A percentile compares a stretch with the other conserved stretches of the same genome.
Evolutionary conservation across 92 coral and sea anemone genomes (phyloP).

Genomic region (Zoanthus solanderi): DNA sequence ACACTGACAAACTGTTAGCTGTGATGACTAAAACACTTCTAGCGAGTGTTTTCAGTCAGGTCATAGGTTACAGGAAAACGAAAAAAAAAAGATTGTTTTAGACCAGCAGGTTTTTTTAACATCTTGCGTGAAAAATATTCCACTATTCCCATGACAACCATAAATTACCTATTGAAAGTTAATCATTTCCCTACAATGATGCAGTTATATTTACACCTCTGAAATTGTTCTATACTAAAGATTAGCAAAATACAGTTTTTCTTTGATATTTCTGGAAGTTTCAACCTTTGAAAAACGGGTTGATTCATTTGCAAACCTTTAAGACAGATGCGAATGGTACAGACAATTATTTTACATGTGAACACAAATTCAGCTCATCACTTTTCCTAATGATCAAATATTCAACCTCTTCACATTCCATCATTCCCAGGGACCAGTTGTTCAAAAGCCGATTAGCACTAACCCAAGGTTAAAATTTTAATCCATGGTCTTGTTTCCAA

Average conservation of each 20-base stretch:
- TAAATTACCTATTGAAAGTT: neutral
- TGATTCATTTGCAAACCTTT: neutral
- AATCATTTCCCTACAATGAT: neutral
- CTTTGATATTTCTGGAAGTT: neutral
- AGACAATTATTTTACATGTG: neutral
- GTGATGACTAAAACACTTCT: neutral
- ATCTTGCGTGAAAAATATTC: neutral
- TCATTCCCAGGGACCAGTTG: too few relatives aligned
- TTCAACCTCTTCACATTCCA: neutral
- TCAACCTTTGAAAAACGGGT: neutral
- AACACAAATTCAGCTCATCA: neutral
- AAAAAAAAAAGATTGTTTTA: neutral
- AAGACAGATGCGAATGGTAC: neutral
- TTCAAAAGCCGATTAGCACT: too few relatives aligned
- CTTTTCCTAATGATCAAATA: neutral
- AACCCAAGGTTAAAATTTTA: too few relatives aligned
- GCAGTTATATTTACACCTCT: conserved; percentile 27
- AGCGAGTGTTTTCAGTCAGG: neutral
- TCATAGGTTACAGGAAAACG: neutral
- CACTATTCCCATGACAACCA: neutral
- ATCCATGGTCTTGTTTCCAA: too few relatives aligned
- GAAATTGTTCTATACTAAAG: neutral
- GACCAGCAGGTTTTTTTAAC: neutral
- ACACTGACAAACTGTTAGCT: too few relatives aligned
- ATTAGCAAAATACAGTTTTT: conserved; percentile 29